These are phyloP conservation scores for Perognathus longimembris DNA, from an alignment of 2,113 vertebrate species.

Conservation along the genomic window DNA sequence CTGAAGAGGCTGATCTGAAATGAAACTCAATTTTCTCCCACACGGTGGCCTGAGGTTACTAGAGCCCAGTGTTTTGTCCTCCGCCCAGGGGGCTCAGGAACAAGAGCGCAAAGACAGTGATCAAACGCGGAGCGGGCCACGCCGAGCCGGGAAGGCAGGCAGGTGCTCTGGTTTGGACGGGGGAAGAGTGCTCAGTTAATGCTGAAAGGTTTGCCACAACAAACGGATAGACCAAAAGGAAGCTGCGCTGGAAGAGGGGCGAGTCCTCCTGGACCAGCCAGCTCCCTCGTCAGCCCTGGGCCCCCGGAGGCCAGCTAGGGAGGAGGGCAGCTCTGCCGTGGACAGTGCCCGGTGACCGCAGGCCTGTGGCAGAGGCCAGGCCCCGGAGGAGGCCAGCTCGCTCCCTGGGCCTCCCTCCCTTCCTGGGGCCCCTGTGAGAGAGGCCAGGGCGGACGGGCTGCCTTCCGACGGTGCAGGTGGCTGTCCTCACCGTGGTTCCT, in stretches of 20 bases:
- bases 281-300: background rate
- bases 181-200: constrained; percentile 76
- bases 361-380: constrained; percentile 60
- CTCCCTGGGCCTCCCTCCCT: background rate
- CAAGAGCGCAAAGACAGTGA: constrained; percentile 11
- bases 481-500: background rate
- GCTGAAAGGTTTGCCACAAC: constrained; percentile 78
- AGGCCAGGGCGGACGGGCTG: background rate
- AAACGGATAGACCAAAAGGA: constrained; percentile 73
- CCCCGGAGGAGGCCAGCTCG: background rate
- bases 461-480: background rate
- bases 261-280: constrained; percentile 51
- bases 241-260: constrained; percentile 67
- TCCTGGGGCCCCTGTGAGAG: background rate
- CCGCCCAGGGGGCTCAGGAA: constrained; percentile 59
- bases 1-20: constrained; percentile 77
- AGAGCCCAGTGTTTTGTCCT: constrained; percentile 69
- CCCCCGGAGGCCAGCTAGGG: background rate
- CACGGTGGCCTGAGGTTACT: constrained; percentile 68
- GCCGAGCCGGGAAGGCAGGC: constrained; percentile 64
- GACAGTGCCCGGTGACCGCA: too few relatives aligned
- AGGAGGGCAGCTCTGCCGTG: too few relatives aligned
- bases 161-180: constrained; percentile 77
- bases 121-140: constrained; percentile 68
- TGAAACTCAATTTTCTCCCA: constrained; percentile 73